These are phyloP conservation scores for Drosophila pseudoobscura DNA, from an alignment of 1,140 invertebrate genomes.

Conservation along the genomic window DNA sequence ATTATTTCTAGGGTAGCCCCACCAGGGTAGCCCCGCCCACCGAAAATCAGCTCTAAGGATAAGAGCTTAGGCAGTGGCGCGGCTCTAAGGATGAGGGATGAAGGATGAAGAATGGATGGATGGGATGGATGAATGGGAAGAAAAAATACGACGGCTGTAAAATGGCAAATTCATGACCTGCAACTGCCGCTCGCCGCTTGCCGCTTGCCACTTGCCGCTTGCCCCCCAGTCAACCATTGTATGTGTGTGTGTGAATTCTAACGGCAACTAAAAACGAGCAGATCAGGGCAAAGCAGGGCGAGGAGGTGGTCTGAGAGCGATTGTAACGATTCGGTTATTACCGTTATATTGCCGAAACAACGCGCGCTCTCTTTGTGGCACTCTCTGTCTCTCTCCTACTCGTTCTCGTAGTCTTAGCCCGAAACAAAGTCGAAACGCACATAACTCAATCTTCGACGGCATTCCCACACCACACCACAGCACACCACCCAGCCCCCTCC, in stretches of 20 bases:
- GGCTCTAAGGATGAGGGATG: slow-evolving; percentile 12
- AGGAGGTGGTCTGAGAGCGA: slow-evolving; percentile 33
- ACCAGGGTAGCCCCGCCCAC: slow-evolving; percentile 50
- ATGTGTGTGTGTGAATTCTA: slow-evolving; percentile 67
- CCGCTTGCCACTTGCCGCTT: background rate
- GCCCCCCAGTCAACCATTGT: background rate
- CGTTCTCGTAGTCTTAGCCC: slow-evolving; percentile 4
- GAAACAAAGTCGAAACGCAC: slow-evolving; percentile 82
- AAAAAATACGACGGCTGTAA: slow-evolving; percentile 83
- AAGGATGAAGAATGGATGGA: background rate
- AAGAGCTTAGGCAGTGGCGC: slow-evolving; percentile 58
- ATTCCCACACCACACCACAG: background rate
- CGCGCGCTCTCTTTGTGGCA: slow-evolving; percentile 35
- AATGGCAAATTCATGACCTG: slow-evolving; percentile 83
- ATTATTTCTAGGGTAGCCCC: slow-evolving; percentile 81
- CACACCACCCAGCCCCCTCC: background rate
- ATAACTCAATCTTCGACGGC: slow-evolving; percentile 83
- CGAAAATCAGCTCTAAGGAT: slow-evolving; percentile 72
- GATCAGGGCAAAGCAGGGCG: too few species aligned
- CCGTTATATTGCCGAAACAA: slow-evolving; percentile 83
- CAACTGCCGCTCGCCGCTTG: slow-evolving; percentile 56
- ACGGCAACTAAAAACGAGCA: slow-evolving; percentile 74
- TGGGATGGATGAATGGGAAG: slow-evolving; percentile 34
- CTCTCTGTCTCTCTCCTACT: background rate
- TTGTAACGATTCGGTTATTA: slow-evolving; percentile 83